These are phyloP conservation scores for Trichomalopsis sarcophagae DNA, from an alignment of 1,140 invertebrate species.

Conservation along the genomic window DNA sequence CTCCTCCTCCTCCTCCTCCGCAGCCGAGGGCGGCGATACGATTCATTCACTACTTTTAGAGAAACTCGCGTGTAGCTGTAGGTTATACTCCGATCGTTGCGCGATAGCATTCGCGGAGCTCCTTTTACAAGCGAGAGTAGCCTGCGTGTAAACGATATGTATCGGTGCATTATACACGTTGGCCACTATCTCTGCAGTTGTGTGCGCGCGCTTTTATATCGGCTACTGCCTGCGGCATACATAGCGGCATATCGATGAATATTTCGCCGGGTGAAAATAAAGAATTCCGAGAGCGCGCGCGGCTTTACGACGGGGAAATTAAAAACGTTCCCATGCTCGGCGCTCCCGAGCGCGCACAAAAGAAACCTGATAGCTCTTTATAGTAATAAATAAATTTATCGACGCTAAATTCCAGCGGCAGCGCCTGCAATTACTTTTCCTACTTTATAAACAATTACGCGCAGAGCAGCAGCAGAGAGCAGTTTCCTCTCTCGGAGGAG, in stretches of 20 bases:
- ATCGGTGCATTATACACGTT: too few relatives aligned
- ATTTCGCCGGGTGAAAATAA: too few relatives aligned
- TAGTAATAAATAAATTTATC: slow-evolving; percentile 37
- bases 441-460: slow-evolving; percentile 46
- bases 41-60: slow-evolving; percentile 22
- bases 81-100: background rate
- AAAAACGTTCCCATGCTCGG: slow-evolving; percentile 23
- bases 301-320: background rate
- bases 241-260: too few relatives aligned
- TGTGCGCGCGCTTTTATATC: too few relatives aligned
- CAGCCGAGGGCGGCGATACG: background rate
- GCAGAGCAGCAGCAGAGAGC: too few relatives aligned
- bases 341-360: background rate
- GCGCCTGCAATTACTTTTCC: slow-evolving; percentile 21
- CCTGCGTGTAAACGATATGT: too few relatives aligned
- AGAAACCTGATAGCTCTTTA: background rate
- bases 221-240: too few relatives aligned
- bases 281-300: too few relatives aligned
- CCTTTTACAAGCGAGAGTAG: too few relatives aligned
- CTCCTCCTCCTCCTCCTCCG: background rate
- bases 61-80: slow-evolving; percentile 1
- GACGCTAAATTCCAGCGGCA: slow-evolving; percentile 23
- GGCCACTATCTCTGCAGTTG: too few relatives aligned
- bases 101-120: background rate
- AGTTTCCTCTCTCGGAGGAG: background rate